Evolutionary conservation across 2,113 vertebrate genomes (phyloP).

Genomic region (Cygnus atratus): DNA sequence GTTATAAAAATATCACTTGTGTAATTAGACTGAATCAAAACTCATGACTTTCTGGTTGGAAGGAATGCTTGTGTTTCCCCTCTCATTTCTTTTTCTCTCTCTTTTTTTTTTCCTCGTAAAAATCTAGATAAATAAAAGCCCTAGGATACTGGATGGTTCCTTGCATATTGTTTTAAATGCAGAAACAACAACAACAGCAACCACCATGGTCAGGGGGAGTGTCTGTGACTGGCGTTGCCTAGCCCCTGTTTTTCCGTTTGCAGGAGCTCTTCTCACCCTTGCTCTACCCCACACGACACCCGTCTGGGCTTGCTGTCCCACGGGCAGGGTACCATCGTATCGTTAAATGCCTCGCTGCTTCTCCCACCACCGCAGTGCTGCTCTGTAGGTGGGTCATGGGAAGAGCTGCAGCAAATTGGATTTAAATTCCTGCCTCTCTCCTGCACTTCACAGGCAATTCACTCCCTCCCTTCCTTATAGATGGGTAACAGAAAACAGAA

Average conservation of each 20-base stretch:
- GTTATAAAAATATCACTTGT: constrained; percentile 76
- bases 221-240: fast-evolving
- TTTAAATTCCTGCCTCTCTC: neutral
- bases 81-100: constrained; percentile 23
- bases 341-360: neutral
- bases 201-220: neutral
- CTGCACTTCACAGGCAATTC: neutral
- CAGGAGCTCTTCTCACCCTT: neutral
- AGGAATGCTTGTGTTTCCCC: constrained; percentile 61
- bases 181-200: constrained; percentile 61
- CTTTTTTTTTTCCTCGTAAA: constrained; percentile 22
- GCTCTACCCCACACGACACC: neutral
- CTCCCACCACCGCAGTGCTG: neutral
- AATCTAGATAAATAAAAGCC: constrained; percentile 72
- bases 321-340: neutral
- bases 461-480: neutral
- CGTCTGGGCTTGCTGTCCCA: neutral
- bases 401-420: neutral
- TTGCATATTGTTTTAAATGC: constrained; percentile 67
- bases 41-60: constrained; percentile 72
- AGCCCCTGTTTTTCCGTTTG: neutral
- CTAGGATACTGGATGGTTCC: constrained; percentile 69
- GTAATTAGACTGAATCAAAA: constrained; percentile 76
- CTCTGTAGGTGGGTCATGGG: neutral
- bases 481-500: neutral